phyloP scores from a whole-genome alignment of 2,797 vertebrate genomes.

The Pagetopsis macropterus region DNA sequence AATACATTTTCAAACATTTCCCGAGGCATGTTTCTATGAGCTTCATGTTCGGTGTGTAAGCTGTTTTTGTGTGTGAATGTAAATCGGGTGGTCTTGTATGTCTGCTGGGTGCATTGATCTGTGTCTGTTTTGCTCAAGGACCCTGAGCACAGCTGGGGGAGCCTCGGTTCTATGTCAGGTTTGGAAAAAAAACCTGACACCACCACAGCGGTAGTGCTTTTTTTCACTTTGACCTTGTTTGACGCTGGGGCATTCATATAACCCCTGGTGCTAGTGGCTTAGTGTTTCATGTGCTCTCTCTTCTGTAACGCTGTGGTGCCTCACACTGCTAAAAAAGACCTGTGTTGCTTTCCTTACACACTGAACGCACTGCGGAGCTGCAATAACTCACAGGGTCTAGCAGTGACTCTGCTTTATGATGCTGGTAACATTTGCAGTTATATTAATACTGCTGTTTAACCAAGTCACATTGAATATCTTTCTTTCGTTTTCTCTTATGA shows the following conservation, averaged over 20 bases:
- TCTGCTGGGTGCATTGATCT: slow-evolving; percentile 63
- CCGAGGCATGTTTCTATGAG: neutral
- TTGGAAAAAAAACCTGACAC: slow-evolving; percentile 75
- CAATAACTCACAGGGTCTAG: slow-evolving; percentile 17
- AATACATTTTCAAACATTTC: neutral
- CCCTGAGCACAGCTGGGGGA: slow-evolving; percentile 69
- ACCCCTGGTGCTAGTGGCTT: slow-evolving; percentile 42
- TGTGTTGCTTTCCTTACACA: slow-evolving; percentile 40
- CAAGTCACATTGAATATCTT: neutral
- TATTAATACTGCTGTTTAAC: slow-evolving; percentile 22
- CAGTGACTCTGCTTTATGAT: slow-evolving; percentile 29
- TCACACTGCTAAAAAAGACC: slow-evolving; percentile 27
- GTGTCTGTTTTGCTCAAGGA: slow-evolving; percentile 79
- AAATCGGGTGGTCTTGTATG: slow-evolving; percentile 10
- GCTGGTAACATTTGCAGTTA: slow-evolving; percentile 18
- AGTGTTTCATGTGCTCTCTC: slow-evolving; percentile 43
- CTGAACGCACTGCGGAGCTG: slow-evolving; percentile 27
- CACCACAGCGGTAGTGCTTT: slow-evolving; percentile 69
- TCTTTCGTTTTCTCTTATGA: slow-evolving; percentile 3
- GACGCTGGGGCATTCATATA: slow-evolving; percentile 37
- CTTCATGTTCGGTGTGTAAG: neutral
- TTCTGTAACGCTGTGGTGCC: slow-evolving; percentile 36
- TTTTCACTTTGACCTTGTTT: slow-evolving; percentile 60
- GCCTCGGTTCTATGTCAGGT: slow-evolving; percentile 67
- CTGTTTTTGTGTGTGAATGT: slow-evolving; percentile 8